A percentile compares a stretch with the other conserved stretches of the same genome.
phyloP scores from a whole-genome alignment of 2,797 vertebrate species.

The Periophthalmus magnuspinnatus region DNA sequence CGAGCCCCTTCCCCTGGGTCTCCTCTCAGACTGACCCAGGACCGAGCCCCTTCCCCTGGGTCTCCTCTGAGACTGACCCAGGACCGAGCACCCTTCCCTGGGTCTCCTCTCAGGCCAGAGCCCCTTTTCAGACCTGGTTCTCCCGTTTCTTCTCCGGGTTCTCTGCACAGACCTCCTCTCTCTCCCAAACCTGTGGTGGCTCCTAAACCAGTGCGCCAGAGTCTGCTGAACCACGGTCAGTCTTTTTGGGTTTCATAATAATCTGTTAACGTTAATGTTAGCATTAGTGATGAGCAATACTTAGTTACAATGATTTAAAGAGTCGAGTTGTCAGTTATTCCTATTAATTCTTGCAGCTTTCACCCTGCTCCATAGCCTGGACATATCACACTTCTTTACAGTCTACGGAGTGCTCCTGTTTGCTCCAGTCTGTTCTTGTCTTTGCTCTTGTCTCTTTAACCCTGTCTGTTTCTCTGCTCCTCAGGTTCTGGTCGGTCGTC shows the following conservation, averaged over 20 bases:
- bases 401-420: too few species aligned
- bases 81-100: background rate
- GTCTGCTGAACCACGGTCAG: slow-evolving; percentile 63
- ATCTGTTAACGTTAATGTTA: too few species aligned
- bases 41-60: background rate
- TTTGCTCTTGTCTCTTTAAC: background rate
- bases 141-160: slow-evolving; percentile 14
- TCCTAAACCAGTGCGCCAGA: slow-evolving; percentile 67
- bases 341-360: too few species aligned
- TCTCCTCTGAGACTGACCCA: background rate
- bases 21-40: background rate
- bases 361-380: too few species aligned
- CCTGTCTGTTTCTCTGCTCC: background rate
- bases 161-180: slow-evolving; percentile 26
- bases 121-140: background rate
- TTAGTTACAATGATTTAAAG: too few species aligned
- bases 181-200: slow-evolving; percentile 70
- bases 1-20: background rate
- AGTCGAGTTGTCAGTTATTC: too few species aligned
- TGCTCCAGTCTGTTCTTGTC: too few species aligned
- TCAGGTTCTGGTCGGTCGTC: slow-evolving; percentile 35
- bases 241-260: too few species aligned
- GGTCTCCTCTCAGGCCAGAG: background rate
- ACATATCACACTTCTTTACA: too few species aligned
- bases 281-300: too few species aligned